These are phyloP conservation scores for Metallyticus violacea DNA, from an alignment of 2,888 invertebrate species.

Conservation along the genomic window DNA sequence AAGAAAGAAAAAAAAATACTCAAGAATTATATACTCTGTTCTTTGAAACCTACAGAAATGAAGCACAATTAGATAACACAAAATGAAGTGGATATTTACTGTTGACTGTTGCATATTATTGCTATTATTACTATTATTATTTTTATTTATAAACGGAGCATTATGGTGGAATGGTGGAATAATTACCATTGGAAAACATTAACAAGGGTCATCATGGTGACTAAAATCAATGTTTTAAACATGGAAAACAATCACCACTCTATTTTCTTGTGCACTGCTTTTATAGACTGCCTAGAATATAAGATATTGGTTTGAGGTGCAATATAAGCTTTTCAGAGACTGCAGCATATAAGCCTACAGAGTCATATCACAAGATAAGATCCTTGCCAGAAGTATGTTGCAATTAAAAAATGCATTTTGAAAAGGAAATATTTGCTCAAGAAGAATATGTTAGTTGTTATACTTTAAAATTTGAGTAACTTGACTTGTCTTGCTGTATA, in stretches of 20 bases:
- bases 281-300: background rate
- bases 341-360: background rate
- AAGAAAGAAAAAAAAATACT: background rate
- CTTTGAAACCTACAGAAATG: background rate
- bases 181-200: background rate
- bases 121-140: background rate
- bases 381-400: background rate
- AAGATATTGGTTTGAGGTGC: constrained; percentile 9
- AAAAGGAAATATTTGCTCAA: background rate
- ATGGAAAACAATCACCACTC: background rate
- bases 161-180: background rate
- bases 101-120: background rate
- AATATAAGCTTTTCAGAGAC: constrained; percentile 1
- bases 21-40: background rate
- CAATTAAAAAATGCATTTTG: no score
- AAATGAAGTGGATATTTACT: background rate
- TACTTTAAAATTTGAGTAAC: no score
- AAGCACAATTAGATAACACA: background rate
- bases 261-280: constrained; percentile 12
- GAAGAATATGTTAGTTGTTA: background rate
- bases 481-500: no score
- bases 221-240: background rate
- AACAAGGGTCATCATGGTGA: background rate
- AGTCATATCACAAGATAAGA: background rate
- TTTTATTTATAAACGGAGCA: background rate